Base-by-base conservation (phyloP, 2,113 vertebrate genomes). In the Bothrops jararaca region DNA sequence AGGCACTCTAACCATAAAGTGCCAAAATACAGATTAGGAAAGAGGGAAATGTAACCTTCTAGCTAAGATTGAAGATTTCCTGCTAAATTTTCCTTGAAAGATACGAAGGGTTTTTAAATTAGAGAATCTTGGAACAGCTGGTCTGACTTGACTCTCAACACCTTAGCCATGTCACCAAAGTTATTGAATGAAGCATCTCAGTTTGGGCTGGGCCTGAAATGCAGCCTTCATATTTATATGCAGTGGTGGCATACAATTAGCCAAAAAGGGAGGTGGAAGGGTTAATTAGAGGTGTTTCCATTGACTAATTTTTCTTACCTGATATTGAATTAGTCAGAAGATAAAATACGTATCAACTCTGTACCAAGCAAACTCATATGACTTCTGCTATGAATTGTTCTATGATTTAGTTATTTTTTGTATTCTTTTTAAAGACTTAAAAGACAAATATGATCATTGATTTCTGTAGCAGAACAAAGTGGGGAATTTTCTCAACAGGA, bases 141-240 rank as follows among this genome's bases (percentile, higher is more conserved):
- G 88, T 58, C 88, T 90, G 74, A 29, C 56, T 60, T 87, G 85
- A 29, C 85, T 50, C 13, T 91, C 22, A 23, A 86, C 52, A 90
- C 42, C 48, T 90, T 56, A 89, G 23, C 22, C 24, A 80, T 26
- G 9, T 85, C 20, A 42, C 50, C 42, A 9, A 50, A 50, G 48
- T 9, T 50, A 39, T 90, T 15, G 18, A 88, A 90, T 86, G 88
- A 54, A 90, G 74, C 88, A 60, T 56, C 88, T 90, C 23, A 22
- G n/a, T 80, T 92, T 90, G 89, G 60, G 42, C 74, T 86, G 29
- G 56, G 45, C 39, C 92, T 92, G 45, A 92, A 92, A 90, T 92
- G 89, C 45, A 80, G 58, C 88, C 89, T 90, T 92, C 88, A 89
- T 89, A 92, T 92, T 92, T 86, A 90, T 90, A 56, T 86, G 53